Evolutionary conservation across 1,140 invertebrate species (phyloP).

Genomic region (Drusus annulatus): DNA sequence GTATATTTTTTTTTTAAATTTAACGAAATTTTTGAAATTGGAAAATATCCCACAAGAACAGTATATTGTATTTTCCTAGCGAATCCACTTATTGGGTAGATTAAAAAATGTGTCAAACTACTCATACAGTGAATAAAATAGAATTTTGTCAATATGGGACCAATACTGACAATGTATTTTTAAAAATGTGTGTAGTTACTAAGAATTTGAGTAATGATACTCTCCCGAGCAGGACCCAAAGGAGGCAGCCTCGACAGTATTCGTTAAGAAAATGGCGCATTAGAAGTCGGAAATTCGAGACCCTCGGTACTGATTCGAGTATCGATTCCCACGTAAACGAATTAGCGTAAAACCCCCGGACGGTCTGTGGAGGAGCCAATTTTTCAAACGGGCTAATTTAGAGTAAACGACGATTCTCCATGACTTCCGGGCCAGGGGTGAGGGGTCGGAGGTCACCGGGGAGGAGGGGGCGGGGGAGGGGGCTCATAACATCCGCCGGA

Average conservation of each 20-base stretch:
- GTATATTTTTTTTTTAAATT: too few relatives aligned
- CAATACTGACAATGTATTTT: too few relatives aligned
- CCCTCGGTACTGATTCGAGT: constrained; percentile 12
- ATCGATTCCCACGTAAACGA: constrained; percentile 46
- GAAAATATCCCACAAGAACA: too few relatives aligned
- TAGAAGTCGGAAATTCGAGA: constrained; percentile 19
- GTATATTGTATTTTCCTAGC: too few relatives aligned
- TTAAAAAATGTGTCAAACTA: too few relatives aligned
- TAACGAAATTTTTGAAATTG: too few relatives aligned
- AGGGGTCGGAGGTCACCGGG: neutral
- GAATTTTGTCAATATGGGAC: too few relatives aligned
- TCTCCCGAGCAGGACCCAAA: neutral
- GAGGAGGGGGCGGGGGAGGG: neutral
- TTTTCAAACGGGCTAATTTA: constrained; percentile 58
- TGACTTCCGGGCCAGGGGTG: constrained; percentile 50
- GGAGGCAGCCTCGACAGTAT: neutral
- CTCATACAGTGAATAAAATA: too few relatives aligned
- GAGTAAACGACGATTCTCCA: constrained; percentile 55
- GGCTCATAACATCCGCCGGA: constrained; percentile 34
- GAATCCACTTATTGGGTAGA: too few relatives aligned
- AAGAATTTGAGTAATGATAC: neutral
- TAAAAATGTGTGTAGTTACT: too few relatives aligned
- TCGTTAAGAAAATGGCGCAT: constrained; percentile 22
- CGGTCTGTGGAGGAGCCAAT: constrained; percentile 39
- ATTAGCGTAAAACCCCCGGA: constrained; percentile 25